Evolutionary conservation across 2,888 invertebrate genomes (phyloP), one percentile per base, ranked within the genome.

Genomic region (Drosophila rubida): DNA sequence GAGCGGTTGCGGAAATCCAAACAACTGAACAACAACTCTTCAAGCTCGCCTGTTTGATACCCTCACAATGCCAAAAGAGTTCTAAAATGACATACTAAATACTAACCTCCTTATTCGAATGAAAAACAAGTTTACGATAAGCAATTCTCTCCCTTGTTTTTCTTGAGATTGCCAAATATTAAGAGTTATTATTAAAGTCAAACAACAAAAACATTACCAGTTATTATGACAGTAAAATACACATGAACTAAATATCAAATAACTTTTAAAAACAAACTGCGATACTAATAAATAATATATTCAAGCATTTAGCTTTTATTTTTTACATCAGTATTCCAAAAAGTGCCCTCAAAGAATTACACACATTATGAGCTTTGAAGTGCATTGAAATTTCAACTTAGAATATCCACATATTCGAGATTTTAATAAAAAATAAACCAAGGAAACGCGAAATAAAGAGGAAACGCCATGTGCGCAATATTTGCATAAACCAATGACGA

Each of bases 401-500:
- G 25, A 19, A 23, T n/a, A 32, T 30, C 35, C 19, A 7, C 30
- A 19, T 39, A 32, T n/a, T 54, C 11, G 6, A 11, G 8, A 23
- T 58, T 23, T 61, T 74, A 66, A 58, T 60, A 48, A 57, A 63
- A 61, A 39, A 49, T n/a, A 44, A 22, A 9, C 1, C 6, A 14
- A 41, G 9, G 14, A 41, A 44, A 27, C 46, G 44, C 37, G 11
- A 14, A 42, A 39, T 39, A 39, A 51, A 37, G n/a, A 46, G 57
- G 46, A 45, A 54, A 57, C 50, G 62, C 51, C 69, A 84, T 72
- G 69, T 78, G 68, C 66, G 49, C 63, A 59, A 69, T 74, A 88
- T 84, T 88, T 88, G 72, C 87, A 84, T 87, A 72, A 86, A 76
- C 65, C 68, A 72, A 61, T 66, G 68, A 55, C 62, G 49, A 62